Percentiles rank a stretch among this genome's conserved stretches.
phyloP scores from a whole-genome alignment of 2,113 vertebrate species.

The Theropithecus gelada region DNA sequence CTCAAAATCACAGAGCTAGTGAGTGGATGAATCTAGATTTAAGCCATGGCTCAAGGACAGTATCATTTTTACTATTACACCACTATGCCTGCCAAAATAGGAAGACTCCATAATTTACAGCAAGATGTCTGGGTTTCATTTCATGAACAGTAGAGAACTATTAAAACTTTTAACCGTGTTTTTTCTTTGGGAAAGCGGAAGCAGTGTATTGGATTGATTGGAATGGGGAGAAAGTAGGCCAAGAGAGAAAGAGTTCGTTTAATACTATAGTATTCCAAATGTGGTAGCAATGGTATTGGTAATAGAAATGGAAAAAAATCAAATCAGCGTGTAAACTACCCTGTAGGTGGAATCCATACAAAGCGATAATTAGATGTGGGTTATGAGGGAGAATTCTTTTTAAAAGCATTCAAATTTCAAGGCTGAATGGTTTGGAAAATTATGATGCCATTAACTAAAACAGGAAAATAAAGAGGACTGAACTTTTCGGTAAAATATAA shows the following conservation, averaged over 20 bases:
- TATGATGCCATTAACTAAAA: neutral
- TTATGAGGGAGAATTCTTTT: neutral
- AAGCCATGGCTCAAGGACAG: neutral
- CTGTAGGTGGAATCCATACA: neutral
- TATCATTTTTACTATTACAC: neutral
- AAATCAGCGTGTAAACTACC: neutral
- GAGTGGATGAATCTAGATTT: neutral
- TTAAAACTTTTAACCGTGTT: neutral
- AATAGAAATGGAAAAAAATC: neutral
- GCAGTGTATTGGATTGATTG: neutral
- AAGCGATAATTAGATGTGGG: neutral
- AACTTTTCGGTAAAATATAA: constrained; percentile 41
- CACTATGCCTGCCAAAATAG: neutral
- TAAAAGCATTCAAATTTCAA: constrained; percentile 25
- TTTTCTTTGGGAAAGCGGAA: neutral
- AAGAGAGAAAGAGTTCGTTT: neutral
- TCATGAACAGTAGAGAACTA: neutral
- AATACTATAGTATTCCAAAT: neutral
- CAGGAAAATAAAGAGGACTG: constrained; percentile 10
- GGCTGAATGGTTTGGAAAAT: constrained; percentile 29
- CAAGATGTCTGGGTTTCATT: neutral
- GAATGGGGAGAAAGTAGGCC: neutral
- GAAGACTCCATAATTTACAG: neutral
- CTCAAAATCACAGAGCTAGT: neutral
- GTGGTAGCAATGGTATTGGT: neutral